phyloP scores from a whole-genome alignment of 2,797 vertebrate genomes.

The Odontamblyopus rebecca region DNA sequence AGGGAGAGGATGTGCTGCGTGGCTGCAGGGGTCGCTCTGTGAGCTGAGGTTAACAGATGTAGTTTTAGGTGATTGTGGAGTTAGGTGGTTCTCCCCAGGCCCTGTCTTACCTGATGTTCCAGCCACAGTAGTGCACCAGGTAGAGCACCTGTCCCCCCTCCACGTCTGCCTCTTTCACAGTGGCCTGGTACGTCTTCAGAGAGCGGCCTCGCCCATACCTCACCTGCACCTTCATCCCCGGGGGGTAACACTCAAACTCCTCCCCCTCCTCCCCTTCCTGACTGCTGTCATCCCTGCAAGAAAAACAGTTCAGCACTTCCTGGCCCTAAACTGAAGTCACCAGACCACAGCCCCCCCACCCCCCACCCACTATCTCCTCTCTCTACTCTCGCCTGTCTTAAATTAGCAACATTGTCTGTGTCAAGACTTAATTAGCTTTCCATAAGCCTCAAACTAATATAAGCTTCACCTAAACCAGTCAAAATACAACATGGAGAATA shows the following conservation, averaged over 20 bases:
- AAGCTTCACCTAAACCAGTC: slow-evolving; percentile 53
- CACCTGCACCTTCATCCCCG: slow-evolving; percentile 90
- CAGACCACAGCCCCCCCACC: slow-evolving; percentile 58
- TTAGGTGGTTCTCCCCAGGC: slow-evolving; percentile 76
- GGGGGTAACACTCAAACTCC: slow-evolving; percentile 87
- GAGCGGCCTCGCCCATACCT: slow-evolving; percentile 86
- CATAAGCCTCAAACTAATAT: slow-evolving; percentile 39
- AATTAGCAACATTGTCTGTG: slow-evolving; percentile 24
- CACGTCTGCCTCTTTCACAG: slow-evolving; percentile 87
- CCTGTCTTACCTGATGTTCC: slow-evolving; percentile 88
- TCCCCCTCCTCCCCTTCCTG: slow-evolving; percentile 86
- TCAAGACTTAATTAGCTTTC: slow-evolving; percentile 42
- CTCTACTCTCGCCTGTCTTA: slow-evolving; percentile 52
- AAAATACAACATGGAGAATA: slow-evolving; percentile 54
- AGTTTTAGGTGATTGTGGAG: slow-evolving; percentile 67
- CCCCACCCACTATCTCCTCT: slow-evolving; percentile 49
- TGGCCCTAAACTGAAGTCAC: slow-evolving; percentile 74
- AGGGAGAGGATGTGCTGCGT: slow-evolving; percentile 54
- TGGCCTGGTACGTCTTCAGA: slow-evolving; percentile 88
- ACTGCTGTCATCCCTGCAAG: slow-evolving; percentile 88
- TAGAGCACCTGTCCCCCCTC: slow-evolving; percentile 88
- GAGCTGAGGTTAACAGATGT: slow-evolving; percentile 47
- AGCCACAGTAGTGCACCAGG: slow-evolving; percentile 91
- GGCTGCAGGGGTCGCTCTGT: slow-evolving; percentile 55
- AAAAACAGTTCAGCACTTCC: slow-evolving; percentile 87